Base-by-base conservation (phyloP, 2,797 vertebrate species). In the Artibeus jamaicensis region DNA sequence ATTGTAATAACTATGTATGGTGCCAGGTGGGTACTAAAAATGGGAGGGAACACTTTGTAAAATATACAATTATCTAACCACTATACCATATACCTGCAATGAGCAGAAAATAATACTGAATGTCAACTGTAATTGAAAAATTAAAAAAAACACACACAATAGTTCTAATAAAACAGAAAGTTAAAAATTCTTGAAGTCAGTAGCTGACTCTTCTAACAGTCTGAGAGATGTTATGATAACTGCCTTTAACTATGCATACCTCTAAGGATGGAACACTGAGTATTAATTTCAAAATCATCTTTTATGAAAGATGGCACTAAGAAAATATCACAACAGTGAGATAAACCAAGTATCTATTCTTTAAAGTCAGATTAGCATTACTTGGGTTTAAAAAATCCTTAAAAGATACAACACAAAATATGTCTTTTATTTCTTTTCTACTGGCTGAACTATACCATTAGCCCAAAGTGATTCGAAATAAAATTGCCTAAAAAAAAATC, bases 231-330 rank as follows among this genome's bases (percentile, higher is more conserved):
- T 91, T 83, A 84, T 32, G 37, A 90, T 70, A 62, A 92, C 83
- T 50, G 18, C 19, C 22, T 73, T 83, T 74, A 84, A 85, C 34
- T 62, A 77, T 7, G 68, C 8, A 48, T 0, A 93, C 70, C 24
- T 87, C 42, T 55, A 22, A 90, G n/a, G 44, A 74, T 37, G 21
- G 11, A 84, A 26, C n/a, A 93, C 83, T 18, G 18, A 86, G 34
- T 83, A 18, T 76, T 76, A 87, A 76, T 70, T 88, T 93, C 67
- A 76, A 74, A 79, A 83, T 76, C 88, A 87, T 50, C 57, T 94
- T 79, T 67, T 81, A n/a, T 76, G 87, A 94, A 94, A 32, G 6
- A 26, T 55, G 24, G 18, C 57, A 93, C 18, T 87, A 68, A 94
- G 19, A 78, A 53, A 44, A 19, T 3, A 34, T 46, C 22, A 57